Conservation (phyloP, 2,797 vertebrate species). For the Champsocephalus esox region DNA sequence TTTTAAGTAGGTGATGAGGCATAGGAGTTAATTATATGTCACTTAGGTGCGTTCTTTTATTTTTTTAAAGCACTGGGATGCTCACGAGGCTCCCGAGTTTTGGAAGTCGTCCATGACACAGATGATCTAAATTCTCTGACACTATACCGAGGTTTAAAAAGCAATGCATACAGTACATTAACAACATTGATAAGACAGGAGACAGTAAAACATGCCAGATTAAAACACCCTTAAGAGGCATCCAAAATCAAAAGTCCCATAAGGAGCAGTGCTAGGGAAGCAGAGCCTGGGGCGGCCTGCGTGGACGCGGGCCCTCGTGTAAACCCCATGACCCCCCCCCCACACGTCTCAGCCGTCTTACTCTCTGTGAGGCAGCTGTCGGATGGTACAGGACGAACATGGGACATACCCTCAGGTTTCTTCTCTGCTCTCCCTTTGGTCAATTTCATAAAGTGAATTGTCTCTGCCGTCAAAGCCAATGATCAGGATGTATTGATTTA, state of each 20-base stretch:
- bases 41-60: conserved; percentile 73
- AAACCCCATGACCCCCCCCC: not conserved
- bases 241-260: conserved; percentile 10
- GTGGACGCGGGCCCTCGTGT: not conserved
- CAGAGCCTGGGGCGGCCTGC: not conserved
- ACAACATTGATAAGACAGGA: conserved; percentile 35
- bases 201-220: conserved; percentile 17
- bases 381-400: not conserved
- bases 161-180: conserved; percentile 35
- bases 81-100: conserved; percentile 49
- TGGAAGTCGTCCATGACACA: conserved; percentile 70
- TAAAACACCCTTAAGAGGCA: conserved; percentile 22
- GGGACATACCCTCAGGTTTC: not conserved
- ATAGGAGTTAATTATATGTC: conserved; percentile 84
- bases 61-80: conserved; percentile 55
- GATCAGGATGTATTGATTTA: conserved; percentile 29
- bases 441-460: conserved; percentile 54
- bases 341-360: not conserved
- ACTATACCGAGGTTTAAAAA: conserved; percentile 25
- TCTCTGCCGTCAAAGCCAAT: conserved; percentile 40
- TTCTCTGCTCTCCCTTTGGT: conserved; percentile 40
- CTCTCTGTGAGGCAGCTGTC: not conserved
- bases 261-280: not conserved
- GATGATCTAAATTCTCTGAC: conserved; percentile 56
- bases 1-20: conserved; percentile 82